Evolutionary conservation across 2,113 vertebrate genomes (phyloP).

Genomic region (Orcinus orca): DNA sequence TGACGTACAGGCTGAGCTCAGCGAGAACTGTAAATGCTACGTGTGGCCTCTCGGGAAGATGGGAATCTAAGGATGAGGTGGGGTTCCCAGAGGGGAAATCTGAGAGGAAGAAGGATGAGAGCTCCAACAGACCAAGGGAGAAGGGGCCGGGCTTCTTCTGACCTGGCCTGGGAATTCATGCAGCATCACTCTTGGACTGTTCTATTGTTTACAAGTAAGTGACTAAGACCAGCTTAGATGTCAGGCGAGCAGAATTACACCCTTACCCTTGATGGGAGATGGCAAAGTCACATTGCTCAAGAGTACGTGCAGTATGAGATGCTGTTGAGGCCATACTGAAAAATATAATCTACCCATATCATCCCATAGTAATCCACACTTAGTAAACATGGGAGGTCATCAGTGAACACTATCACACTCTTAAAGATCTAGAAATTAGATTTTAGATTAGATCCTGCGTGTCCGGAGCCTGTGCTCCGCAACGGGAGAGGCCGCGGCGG

Average conservation of each 20-base stretch:
- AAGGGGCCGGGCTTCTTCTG: neutral
- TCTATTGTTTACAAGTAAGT: neutral
- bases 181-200: too few relatives aligned
- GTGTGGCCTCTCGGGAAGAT: neutral
- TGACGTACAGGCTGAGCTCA: neutral
- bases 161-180: neutral
- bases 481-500: fast-evolving
- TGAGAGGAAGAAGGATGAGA: neutral
- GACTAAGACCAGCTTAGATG: neutral
- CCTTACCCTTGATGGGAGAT: neutral
- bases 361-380: neutral
- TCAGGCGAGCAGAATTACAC: neutral
- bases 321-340: neutral
- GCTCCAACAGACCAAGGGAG: neutral
- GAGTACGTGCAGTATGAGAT: neutral
- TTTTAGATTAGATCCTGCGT: too few relatives aligned
- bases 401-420: neutral
- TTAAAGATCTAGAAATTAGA: conserved; percentile 4
- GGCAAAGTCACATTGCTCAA: neutral
- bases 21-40: neutral
- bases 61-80: neutral
- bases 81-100: neutral
- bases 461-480: too few relatives aligned
- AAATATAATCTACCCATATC: neutral
- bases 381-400: neutral